Base-by-base conservation (phyloP, 2,113 vertebrate species). In the Ranitomeya imitator region DNA sequence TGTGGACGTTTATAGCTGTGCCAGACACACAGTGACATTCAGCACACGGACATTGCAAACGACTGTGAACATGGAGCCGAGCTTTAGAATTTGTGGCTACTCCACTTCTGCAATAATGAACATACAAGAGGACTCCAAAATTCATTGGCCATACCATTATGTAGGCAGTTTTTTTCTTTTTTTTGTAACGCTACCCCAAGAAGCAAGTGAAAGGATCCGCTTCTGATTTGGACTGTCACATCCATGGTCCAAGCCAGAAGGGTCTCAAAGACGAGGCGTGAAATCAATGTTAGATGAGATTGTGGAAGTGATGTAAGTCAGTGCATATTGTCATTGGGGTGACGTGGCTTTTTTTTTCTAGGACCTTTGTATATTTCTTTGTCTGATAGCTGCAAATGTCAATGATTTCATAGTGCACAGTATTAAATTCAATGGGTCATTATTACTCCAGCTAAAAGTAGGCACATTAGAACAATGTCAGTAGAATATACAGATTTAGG, bases 21-120 rank as follows among this genome's bases (percentile, higher is more conserved):
- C 21, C 19, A 71, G 63, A 84, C 82, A 55, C 65, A 54, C 63
- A 71, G 63, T 83, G 81, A 69, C 81, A 84, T 83, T 83, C 80
- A 83, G 19, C 37, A 19, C 37, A 83, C 31, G 65, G 80, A 65
- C 60, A 21, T 71, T 71, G n/a, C 65, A 71, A 69, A 55, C 52
- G 23, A 55, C 55, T 69, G 82, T 84, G 82, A 52, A 69, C 63
- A 10, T 69, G 15, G 60, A 83, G 65, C 63, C 61, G 2, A 12
- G 37, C 81, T 67, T 67, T 23, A 67, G 19, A 67, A 69, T 67
- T 63, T 5, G 61, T 54, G 61, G 14, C 81, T 51, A 23, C 69
- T 63, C 51, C 14, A 8, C 65, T 61, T 37, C 6, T 26, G 79
- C 14, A 60, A 19, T 60, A 61, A 60, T 60, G 79, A 81, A 37